Base-by-base conservation (phyloP, 2,888 invertebrate genomes). In the Noctua pronuba region DNA sequence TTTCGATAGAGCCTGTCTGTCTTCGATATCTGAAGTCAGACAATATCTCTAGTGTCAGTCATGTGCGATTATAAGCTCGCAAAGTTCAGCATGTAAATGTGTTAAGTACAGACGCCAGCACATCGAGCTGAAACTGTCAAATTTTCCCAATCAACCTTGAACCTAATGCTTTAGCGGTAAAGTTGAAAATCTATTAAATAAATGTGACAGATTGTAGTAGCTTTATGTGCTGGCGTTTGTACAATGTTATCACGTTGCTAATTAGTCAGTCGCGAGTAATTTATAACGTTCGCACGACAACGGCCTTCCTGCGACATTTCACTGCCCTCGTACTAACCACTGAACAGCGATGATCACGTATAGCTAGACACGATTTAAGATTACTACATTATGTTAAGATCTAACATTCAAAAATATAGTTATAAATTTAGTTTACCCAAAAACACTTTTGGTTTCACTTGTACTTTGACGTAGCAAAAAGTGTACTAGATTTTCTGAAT, bases 231-330 rank as follows among this genome's bases (percentile, higher is more conserved):
- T 41, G 41, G 41, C 41, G 41, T 10, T 10, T 41, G 11, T 41
- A 41, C 64, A 83, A 73, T 82, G 71, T 86, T 82, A 68, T 58
- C 80, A 41, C 74, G 55, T 52, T 68, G 80, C 71, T 88, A 86
- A 88, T 88, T 88, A 79, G 75, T 80, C 71, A 55, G 73, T 78
- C 64, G 71, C 73, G 73, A 73, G 67, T 79, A 73, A 76, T 79
- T 82, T 80, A 82, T 76, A 77, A 75, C 74, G 69, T 70, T 75
- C 75, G 68, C 71, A 82, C 38, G 64, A 71, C 74, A 80, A n/a
- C 64, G 80, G 79, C 87, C 88, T 84, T 80, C 58, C 76, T 86
- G 84, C 75, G 84, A 88, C 88, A 88, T 88, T 88, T 88, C 87
- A 75, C 85, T 87, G 75, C 67, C 75, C 77, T 82, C 77, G 83